Percentiles rank a stretch among this genome's conserved stretches.
Evolutionary conservation across 2,888 invertebrate genomes (phyloP).

Genomic region (Polietes domitor): DNA sequence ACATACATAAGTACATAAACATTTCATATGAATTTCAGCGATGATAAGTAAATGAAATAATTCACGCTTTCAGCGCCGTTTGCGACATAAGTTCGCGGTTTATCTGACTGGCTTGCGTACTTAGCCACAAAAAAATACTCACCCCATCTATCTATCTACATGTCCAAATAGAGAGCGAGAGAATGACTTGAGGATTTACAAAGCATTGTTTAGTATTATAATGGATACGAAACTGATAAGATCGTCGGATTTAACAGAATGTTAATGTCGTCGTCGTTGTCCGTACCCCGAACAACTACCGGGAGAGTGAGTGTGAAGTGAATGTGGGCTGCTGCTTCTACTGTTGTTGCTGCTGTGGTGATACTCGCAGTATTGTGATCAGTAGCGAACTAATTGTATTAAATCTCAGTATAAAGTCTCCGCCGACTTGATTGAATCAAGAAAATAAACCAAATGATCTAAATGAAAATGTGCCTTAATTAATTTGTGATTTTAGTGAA

Average conservation of each 20-base stretch:
- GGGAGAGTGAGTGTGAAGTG: neutral
- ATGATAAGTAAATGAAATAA: constrained; percentile 33
- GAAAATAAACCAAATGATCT: neutral
- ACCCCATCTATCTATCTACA: neutral
- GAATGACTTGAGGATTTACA: constrained; percentile 40
- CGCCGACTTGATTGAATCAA: neutral
- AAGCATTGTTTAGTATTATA: constrained; percentile 54
- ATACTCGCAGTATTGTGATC: neutral
- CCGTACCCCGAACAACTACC: neutral
- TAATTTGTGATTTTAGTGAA: too few relatives aligned
- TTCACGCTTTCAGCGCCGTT: constrained; percentile 10
- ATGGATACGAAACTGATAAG: constrained; percentile 59
- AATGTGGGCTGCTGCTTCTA: neutral
- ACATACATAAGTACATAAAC: neutral
- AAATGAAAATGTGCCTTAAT: too few relatives aligned
- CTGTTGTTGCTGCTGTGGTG: too few relatives aligned
- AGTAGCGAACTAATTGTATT: constrained; percentile 1
- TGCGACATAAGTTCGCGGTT: constrained; percentile 16
- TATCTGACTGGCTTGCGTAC: neutral
- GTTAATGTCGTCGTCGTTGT: neutral
- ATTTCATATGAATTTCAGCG: neutral
- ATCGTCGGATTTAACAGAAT: constrained; percentile 24
- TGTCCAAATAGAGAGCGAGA: constrained; percentile 16
- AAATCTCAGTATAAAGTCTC: constrained; percentile 2
- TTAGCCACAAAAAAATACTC: neutral